Evolutionary conservation across 2,797 vertebrate species (phyloP).

Genomic region (Microtus obscurus): DNA sequence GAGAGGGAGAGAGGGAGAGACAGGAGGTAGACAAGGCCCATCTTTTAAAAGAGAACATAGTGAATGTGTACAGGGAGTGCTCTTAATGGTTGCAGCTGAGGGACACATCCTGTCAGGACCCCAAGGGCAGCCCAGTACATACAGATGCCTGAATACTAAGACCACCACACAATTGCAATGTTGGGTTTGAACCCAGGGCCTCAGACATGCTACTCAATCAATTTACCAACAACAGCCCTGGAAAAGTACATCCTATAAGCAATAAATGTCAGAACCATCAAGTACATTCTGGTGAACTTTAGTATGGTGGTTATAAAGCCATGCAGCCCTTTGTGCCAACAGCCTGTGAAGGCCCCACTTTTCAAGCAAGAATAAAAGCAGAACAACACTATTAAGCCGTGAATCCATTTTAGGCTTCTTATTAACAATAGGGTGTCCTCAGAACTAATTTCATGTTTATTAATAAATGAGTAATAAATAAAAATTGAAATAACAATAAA

Average conservation of each 20-base stretch:
- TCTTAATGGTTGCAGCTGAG: too few species aligned
- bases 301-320: slow-evolving; percentile 28
- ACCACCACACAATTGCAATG: neutral
- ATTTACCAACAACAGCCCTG: neutral
- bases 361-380: slow-evolving; percentile 31
- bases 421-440: slow-evolving; percentile 59
- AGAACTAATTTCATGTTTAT: slow-evolving; percentile 66
- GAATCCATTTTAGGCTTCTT: slow-evolving; percentile 58
- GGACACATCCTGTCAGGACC: too few species aligned
- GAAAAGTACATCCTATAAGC: slow-evolving; percentile 36
- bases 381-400: neutral
- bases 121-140: too few species aligned
- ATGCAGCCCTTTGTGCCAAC: neutral
- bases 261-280: slow-evolving; percentile 57
- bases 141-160: too few species aligned
- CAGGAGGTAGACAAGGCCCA: too few species aligned
- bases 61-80: too few species aligned
- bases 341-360: slow-evolving; percentile 25
- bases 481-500: slow-evolving; percentile 67
- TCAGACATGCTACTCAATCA: neutral
- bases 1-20: too few species aligned
- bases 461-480: slow-evolving; percentile 72
- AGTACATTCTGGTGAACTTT: slow-evolving; percentile 49
- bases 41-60: too few species aligned
- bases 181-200: neutral